A percentile compares a stretch with the other conserved stretches of the same genome.
Evolutionary conservation across 2,888 invertebrate genomes (phyloP).

Genomic region (Monochamus alternatus): DNA sequence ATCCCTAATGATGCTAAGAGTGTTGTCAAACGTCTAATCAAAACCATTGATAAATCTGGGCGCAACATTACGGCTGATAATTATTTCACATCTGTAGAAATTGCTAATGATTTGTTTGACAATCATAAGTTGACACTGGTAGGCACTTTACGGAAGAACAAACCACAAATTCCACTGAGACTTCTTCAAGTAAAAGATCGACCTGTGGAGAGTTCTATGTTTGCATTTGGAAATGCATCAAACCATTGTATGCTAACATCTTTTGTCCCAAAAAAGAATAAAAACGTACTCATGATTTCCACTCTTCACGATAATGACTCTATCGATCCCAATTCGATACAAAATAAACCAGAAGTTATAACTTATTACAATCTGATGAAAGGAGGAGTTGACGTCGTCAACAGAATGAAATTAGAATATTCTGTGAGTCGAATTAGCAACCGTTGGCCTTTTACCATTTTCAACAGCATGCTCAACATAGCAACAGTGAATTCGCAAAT

Average conservation of each 20-base stretch:
- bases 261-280: slow-evolving; percentile 34
- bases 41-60: slow-evolving; percentile 36
- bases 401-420: slow-evolving; percentile 57
- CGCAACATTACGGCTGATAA: too few species aligned
- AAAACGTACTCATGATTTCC: slow-evolving; percentile 46
- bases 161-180: slow-evolving; percentile 27
- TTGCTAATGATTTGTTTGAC: too few species aligned
- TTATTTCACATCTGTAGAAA: too few species aligned
- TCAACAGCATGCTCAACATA: slow-evolving; percentile 50
- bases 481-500: slow-evolving; percentile 48
- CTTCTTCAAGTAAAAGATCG: slow-evolving; percentile 9
- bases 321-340: slow-evolving; percentile 20
- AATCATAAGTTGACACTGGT: too few species aligned
- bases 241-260: slow-evolving; percentile 38
- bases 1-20: slow-evolving; percentile 42
- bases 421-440: slow-evolving; percentile 53
- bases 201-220: slow-evolving; percentile 29
- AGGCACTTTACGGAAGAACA: too few species aligned
- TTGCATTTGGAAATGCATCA: slow-evolving; percentile 47
- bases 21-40: slow-evolving; percentile 44
- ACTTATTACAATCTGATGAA: slow-evolving; percentile 55
- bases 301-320: slow-evolving; percentile 27
- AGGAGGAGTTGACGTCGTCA: slow-evolving; percentile 57
- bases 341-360: slow-evolving; percentile 51
- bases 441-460: slow-evolving; percentile 55